Evolutionary conservation across 2,113 vertebrate genomes (phyloP).

Genomic region (Leptobrachium leishanense): DNA sequence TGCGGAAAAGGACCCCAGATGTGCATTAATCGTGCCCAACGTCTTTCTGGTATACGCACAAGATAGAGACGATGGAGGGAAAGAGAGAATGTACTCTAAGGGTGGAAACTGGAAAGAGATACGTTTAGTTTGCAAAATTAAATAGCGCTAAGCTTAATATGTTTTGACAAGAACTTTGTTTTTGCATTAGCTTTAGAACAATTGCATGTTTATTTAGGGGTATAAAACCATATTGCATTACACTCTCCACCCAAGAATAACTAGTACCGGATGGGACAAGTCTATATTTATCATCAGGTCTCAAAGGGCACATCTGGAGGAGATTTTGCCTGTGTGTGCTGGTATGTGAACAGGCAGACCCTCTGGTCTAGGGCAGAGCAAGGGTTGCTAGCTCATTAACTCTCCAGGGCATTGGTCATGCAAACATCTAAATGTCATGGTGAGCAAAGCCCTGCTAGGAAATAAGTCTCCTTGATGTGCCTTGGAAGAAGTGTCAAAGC

Average conservation of each 20-base stretch:
- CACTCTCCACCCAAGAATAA: constrained; percentile 7
- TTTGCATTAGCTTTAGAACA: neutral
- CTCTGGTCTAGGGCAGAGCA: neutral
- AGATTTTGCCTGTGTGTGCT: constrained; percentile 17
- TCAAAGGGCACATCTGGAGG: constrained; percentile 23
- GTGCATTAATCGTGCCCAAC: too few relatives aligned
- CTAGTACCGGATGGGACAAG: constrained; percentile 11
- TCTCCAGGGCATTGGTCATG: neutral
- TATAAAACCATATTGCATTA: neutral
- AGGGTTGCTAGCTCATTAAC: constrained; percentile 1
- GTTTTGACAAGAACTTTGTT: neutral
- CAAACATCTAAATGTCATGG: neutral
- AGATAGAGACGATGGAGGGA: too few relatives aligned
- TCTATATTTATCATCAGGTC: constrained; percentile 32
- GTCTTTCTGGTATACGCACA: too few relatives aligned
- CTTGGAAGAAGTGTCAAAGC: neutral
- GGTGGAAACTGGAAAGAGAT: too few relatives aligned
- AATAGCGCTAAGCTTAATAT: neutral
- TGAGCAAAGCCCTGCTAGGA: neutral
- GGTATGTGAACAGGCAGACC: constrained; percentile 15
- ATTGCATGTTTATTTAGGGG: neutral
- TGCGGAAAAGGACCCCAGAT: too few relatives aligned
- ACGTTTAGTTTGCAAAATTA: too few relatives aligned
- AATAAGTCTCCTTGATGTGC: neutral
- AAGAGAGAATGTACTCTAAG: too few relatives aligned